These are phyloP conservation scores for Progne subis DNA, from an alignment of 2,113 vertebrate species.

Conservation along the genomic window DNA sequence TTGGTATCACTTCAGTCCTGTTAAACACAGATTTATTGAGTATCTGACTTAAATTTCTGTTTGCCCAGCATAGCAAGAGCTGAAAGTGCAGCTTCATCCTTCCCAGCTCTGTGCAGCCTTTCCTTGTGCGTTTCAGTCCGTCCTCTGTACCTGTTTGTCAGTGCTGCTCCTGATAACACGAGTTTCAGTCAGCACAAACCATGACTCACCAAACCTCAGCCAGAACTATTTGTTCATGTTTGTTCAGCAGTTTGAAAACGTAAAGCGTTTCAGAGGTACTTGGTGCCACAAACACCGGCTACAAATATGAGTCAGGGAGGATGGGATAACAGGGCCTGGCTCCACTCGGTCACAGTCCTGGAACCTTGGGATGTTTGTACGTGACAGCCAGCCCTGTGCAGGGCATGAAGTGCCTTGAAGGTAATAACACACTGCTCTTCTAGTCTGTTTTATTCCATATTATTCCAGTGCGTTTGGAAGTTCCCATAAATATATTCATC, in stretches of 20 bases:
- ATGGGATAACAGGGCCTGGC: neutral
- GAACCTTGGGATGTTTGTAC: neutral
- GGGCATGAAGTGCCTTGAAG: neutral
- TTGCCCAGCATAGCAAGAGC: neutral
- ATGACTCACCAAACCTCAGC: constrained; percentile 64
- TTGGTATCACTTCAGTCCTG: neutral
- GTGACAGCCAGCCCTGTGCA: neutral
- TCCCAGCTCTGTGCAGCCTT: neutral
- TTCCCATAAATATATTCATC: neutral
- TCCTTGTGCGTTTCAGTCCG: neutral
- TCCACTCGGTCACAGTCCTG: neutral
- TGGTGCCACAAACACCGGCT: neutral
- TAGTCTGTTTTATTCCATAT: neutral
- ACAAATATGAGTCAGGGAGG: neutral
- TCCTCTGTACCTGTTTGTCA: neutral
- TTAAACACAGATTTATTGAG: neutral
- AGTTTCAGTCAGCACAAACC: constrained; percentile 38
- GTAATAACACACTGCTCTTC: neutral
- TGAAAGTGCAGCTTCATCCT: neutral
- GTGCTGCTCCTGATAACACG: neutral
- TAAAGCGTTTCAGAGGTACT: neutral
- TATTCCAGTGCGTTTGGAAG: neutral
- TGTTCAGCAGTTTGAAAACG: constrained; percentile 12
- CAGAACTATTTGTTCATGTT: constrained; percentile 1
- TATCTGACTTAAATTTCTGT: neutral